Base-by-base conservation (phyloP, 2,113 vertebrate species). In the Rutilus rutilus region DNA sequence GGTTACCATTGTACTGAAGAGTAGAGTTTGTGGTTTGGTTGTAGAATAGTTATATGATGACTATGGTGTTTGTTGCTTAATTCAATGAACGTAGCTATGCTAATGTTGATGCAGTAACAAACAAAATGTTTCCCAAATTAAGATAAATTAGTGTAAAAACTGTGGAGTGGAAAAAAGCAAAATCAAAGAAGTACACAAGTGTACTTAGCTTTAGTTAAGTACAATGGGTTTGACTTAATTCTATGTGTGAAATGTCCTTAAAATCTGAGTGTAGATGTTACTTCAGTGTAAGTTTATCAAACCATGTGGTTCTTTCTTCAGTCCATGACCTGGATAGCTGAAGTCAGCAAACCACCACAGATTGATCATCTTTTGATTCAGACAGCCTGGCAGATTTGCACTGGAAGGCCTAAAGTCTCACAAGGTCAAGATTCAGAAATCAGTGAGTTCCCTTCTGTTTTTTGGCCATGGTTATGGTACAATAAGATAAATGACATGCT, bases 401-500 rank as follows among this genome's bases (percentile, higher is more conserved):
- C 21, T 6, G 42, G 30, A 50, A 71, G 33, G 30, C 42, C 76
- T 79, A 57, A 85, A 85, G 83, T 86, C 77, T 74, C 79, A 71
- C 82, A 82, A 85, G 82, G 76, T 59, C 42, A 39, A 54, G 82
- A 86, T 54, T 88, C 50, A 90, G 83, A 76, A 83, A 86, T 87
- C 45, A 84, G 81, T 65, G 65, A 82, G 71, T 23, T 85, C n/a
- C 30, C 82, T 78, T 77, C 82, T 80, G 79, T 82, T 88, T 90
- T 8, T 86, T 90, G 86, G 87, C 78, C 71, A 78, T 85, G 84
- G 83, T 69, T 87, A 83, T 76, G 87, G 81, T 78, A 89, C 79
- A 90, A 89, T 90, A 89, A 91, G 36, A 91, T 92, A 90, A 92
- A 93, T 90, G 90, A 89, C 82, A 86, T 19, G 10, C 81, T 83